Base-by-base conservation (phyloP, 2,888 invertebrate genomes). In the Psylliodes chrysocephalus region DNA sequence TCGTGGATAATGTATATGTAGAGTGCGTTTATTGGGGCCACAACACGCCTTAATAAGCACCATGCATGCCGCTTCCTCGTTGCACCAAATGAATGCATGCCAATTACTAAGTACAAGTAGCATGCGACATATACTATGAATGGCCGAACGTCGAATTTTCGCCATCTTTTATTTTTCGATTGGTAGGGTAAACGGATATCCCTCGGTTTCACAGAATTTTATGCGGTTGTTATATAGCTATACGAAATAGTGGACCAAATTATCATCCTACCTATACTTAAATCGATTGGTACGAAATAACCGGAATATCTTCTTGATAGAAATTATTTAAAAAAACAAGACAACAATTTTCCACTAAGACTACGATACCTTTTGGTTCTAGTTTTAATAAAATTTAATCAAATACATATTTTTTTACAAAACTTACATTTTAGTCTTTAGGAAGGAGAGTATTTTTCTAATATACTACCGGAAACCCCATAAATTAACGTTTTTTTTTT, bases 1-100 rank as follows among this genome's bases (percentile, higher is more conserved):
- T 76, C 72, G 70, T 62, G 69, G 63, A 67, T 77, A 78, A 78
- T 77, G 74, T 71, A 70, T 75, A 77, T 70, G 75, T 77, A 73
- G 71, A 71, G 68, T 75, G 75, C 75, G 71, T 77, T 77, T 77
- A 79, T 79, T 77, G 78, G 75, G 75, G 76, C 77, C 75, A 75
- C 75, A 75, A 64, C 68, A 78, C 79, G 80, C 81, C 80, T 76
- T 80, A 79, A 80, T 81, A 75, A 80, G 75, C 71, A 78, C 75
- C 68, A 71, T 74, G 66, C 70, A 69, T 65, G 71, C 71, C 72
- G 77, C 77, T 80, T 79, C 79, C 79, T 79, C 69, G 74, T 77
- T 74, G 75, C 74, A 70, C 70, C 70, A 75, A 78, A 76, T 73
- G 75, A 75, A 75, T 75, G 72, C 70, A 72, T 69, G 67, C 71